Evolutionary conservation across 2,797 vertebrate genomes (phyloP).

Genomic region (Ispidina picta): DNA sequence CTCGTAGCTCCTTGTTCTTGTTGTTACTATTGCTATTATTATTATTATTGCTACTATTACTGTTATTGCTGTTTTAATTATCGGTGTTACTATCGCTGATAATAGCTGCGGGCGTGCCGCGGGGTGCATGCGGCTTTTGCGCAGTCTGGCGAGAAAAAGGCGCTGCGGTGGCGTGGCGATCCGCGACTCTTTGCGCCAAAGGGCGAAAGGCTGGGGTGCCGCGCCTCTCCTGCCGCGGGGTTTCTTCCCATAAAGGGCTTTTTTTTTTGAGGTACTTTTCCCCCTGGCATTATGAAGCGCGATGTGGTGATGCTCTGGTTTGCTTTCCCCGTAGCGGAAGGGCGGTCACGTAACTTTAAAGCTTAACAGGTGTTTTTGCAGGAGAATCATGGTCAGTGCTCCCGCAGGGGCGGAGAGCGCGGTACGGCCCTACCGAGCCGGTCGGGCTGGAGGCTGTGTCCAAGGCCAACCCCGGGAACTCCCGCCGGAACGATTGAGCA

Average conservation of each 20-base stretch:
- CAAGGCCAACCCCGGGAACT: neutral
- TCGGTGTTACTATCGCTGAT: neutral
- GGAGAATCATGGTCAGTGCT: neutral
- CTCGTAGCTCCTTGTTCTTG: neutral
- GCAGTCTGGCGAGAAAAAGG: neutral
- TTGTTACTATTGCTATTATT: neutral
- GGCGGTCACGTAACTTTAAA: neutral
- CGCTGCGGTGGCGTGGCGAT: neutral
- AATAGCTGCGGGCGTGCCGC: neutral
- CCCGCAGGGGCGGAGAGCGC: neutral
- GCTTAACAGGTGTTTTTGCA: slow-evolving; percentile 75
- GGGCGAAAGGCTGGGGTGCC: neutral
- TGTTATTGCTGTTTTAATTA: neutral
- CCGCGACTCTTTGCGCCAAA: neutral
- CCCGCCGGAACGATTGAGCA: neutral
- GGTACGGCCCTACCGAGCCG: neutral
- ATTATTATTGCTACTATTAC: neutral
- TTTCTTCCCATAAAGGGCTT: neutral
- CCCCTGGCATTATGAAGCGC: neutral
- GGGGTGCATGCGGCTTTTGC: neutral
- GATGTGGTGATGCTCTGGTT: neutral
- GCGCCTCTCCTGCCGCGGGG: neutral
- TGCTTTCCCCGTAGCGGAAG: neutral
- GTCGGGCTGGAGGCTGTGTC: neutral
- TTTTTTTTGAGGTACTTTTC: neutral